phyloP scores from a whole-genome alignment of 2,888 invertebrate genomes.

The Penaeus monodon region DNA sequence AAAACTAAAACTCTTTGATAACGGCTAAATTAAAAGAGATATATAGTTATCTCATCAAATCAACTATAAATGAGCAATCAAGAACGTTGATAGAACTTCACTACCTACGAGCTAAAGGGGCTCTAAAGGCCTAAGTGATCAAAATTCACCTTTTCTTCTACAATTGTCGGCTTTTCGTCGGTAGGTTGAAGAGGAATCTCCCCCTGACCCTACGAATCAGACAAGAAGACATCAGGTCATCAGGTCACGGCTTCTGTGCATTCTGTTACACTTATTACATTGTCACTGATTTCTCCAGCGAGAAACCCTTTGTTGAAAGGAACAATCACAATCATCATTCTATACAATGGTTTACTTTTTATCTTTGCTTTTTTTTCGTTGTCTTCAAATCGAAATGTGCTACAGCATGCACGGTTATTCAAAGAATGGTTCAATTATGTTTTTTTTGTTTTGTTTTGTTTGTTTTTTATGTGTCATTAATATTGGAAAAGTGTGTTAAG shows the following conservation, averaged over 20 bases:
- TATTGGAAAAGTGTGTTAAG: too few species aligned
- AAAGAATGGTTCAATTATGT: background rate
- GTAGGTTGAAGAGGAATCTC: constrained; percentile 47
- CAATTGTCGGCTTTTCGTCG: constrained; percentile 44
- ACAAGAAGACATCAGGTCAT: constrained; percentile 27
- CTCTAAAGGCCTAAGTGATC: background rate
- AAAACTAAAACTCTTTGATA: background rate
- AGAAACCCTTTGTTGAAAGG: too few species aligned
- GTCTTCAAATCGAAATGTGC: background rate
- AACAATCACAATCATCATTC: too few species aligned
- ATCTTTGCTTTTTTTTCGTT: too few species aligned
- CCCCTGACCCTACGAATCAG: constrained; percentile 53
- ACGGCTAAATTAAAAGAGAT: too few species aligned
- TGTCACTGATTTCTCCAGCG: too few species aligned
- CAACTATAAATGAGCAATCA: constrained; percentile 18
- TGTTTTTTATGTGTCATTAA: too few species aligned
- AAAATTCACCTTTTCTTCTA: constrained; percentile 55
- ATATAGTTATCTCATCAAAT: background rate
- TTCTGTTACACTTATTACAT: too few species aligned
- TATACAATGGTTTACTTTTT: too few species aligned
- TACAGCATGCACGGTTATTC: constrained; percentile 7
- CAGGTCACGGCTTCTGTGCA: constrained; percentile 2
- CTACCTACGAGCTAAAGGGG: constrained; percentile 35
- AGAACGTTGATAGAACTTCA: constrained; percentile 8
- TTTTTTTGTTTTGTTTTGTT: too few species aligned